Conservation (phyloP, 1,140 invertebrate species). For the Drosophila seguyi region DNA sequence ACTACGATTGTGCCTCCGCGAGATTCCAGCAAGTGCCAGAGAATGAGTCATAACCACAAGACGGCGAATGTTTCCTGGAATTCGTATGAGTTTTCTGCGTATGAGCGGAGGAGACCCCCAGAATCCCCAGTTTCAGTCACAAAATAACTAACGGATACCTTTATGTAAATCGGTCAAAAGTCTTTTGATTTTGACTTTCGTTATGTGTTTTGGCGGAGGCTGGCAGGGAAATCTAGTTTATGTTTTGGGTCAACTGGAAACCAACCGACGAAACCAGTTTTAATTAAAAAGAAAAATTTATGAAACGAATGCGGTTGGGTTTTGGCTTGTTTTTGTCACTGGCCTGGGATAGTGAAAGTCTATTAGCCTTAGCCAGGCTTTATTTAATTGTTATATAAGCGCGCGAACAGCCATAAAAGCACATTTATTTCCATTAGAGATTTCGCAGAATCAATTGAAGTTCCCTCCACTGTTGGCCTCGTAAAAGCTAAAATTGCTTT, state of each 20-base stretch:
- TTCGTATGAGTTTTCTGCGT: constrained; percentile 74
- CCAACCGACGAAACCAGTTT: constrained; percentile 63
- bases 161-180: constrained; percentile 55
- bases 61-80: constrained; percentile 62
- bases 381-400: constrained; percentile 64
- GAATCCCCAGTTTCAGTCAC: constrained; percentile 3
- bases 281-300: constrained; percentile 74
- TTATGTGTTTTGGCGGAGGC: constrained; percentile 32
- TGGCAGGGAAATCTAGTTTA: constrained; percentile 75
- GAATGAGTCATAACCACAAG: constrained; percentile 48
- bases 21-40: constrained; percentile 50
- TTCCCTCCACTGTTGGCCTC: constrained; percentile 9
- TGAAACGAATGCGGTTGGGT: constrained; percentile 49
- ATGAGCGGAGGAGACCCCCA: constrained; percentile 38
- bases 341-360: constrained; percentile 64
- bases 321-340: constrained; percentile 26
- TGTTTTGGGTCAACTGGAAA: constrained; percentile 67
- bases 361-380: constrained; percentile 37
- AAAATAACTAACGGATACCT: constrained; percentile 42
- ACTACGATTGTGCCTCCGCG: constrained; percentile 1
- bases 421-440: constrained; percentile 44
- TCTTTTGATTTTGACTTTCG: constrained; percentile 27
- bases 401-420: constrained; percentile 22
- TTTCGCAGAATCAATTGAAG: constrained; percentile 61
- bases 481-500: constrained; percentile 52